These are phyloP conservation scores for Coregonus suidteri DNA, from an alignment of 2,797 vertebrate species.

Conservation along the genomic window DNA sequence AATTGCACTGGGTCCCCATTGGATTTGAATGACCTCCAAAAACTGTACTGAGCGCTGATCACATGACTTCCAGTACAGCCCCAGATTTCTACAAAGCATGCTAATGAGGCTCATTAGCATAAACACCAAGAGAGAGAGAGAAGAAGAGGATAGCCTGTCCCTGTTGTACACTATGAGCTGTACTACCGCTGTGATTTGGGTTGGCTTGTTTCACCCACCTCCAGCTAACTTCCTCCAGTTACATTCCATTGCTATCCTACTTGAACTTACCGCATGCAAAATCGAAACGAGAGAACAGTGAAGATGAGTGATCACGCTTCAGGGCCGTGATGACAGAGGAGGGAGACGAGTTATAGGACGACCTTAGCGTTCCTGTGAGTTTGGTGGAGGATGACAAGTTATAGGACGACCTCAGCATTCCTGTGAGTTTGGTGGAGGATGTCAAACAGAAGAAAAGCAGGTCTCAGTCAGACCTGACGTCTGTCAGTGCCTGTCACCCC, in stretches of 20 bases:
- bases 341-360: conserved; percentile 35
- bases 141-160: conserved; percentile 9
- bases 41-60: conserved; percentile 46
- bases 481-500: conserved; percentile 24
- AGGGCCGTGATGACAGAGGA: conserved; percentile 24
- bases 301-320: conserved; percentile 53
- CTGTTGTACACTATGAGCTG: neutral
- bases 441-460: conserved; percentile 44
- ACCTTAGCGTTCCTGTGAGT: conserved; percentile 41
- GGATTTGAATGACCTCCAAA: conserved; percentile 71
- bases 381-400: conserved; percentile 37
- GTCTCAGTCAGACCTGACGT: conserved; percentile 34
- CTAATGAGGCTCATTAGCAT: conserved; percentile 64
- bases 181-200: conserved; percentile 27
- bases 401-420: conserved; percentile 17
- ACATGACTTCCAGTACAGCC: conserved; percentile 53
- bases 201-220: conserved; percentile 12
- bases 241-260: conserved; percentile 25
- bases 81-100: conserved; percentile 56
- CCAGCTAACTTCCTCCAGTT: conserved; percentile 42
- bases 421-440: conserved; percentile 49
- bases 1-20: conserved; percentile 58
- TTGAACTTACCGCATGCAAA: conserved; percentile 27
- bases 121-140: conserved; percentile 47
- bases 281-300: conserved; percentile 18